Evolutionary conservation across 2,888 invertebrate genomes (phyloP).

Genomic region (Aporophyla nigra): DNA sequence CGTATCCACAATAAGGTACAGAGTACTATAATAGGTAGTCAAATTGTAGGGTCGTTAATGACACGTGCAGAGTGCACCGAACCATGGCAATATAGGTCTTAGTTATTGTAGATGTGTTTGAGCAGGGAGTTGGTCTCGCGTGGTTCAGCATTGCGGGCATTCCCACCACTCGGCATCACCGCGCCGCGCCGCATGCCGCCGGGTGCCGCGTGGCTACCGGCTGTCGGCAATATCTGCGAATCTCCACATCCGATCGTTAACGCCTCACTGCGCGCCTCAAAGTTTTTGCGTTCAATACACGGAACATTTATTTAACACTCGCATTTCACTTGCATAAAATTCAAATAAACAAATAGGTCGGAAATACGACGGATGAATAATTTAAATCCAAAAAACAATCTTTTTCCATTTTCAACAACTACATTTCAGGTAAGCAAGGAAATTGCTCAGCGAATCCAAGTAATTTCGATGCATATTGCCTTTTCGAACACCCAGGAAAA

Average conservation of each 20-base stretch:
- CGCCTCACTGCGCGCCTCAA: conserved; percentile 78
- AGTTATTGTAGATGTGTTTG: conserved; percentile 52
- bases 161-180: conserved; percentile 59
- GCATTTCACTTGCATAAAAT: conserved; percentile 74
- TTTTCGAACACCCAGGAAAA: conserved; percentile 32
- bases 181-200: neutral
- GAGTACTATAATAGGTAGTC: conserved; percentile 23
- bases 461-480: conserved; percentile 45
- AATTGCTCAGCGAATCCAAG: conserved; percentile 38
- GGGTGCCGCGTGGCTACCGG: conserved; percentile 22
- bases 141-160: conserved; percentile 84
- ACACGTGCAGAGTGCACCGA: conserved; percentile 48
- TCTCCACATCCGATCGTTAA: conserved; percentile 74
- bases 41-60: conserved; percentile 52
- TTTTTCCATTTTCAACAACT: conserved; percentile 52
- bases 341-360: conserved; percentile 65
- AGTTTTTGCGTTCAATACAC: conserved; percentile 74
- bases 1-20: conserved; percentile 28
- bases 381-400: conserved; percentile 65
- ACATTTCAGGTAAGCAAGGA: conserved; percentile 33
- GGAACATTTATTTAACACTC: conserved; percentile 55
- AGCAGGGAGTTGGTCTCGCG: conserved; percentile 77
- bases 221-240: conserved; percentile 47
- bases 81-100: conserved; percentile 44
- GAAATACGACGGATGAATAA: conserved; percentile 72